These are phyloP conservation scores for Apamea epomidion DNA, from an alignment of 2,888 invertebrate species.

Conservation along the genomic window DNA sequence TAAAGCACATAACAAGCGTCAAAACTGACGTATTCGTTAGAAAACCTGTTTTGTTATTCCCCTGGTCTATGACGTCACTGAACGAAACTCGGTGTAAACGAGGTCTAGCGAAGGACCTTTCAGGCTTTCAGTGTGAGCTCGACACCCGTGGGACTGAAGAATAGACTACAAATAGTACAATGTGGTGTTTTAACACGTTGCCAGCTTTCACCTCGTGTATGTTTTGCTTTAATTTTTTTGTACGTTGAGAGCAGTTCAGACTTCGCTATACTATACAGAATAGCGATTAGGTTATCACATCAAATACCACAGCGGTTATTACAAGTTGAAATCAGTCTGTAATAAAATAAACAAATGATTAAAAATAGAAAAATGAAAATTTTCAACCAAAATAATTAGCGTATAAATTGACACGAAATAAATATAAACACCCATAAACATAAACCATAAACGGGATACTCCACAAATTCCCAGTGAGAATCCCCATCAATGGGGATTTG, in stretches of 20 bases:
- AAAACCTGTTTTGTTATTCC: constrained; percentile 47
- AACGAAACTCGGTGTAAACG: constrained; percentile 48
- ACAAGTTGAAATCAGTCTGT: too few relatives aligned
- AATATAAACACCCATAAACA: too few relatives aligned
- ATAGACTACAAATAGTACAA: constrained; percentile 53
- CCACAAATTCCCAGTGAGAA: too few relatives aligned
- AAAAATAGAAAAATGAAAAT: too few relatives aligned
- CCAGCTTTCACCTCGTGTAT: constrained; percentile 6
- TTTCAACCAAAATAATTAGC: too few relatives aligned
- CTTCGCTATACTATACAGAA: neutral
- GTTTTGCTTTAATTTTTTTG: constrained; percentile 11
- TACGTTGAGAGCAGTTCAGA: neutral
- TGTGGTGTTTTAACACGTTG: constrained; percentile 43
- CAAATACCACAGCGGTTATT: too few relatives aligned
- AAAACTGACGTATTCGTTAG: constrained; percentile 43
- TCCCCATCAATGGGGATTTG: too few relatives aligned
- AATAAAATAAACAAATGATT: too few relatives aligned
- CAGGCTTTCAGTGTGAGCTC: constrained; percentile 38
- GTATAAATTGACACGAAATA: too few relatives aligned
- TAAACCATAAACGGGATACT: too few relatives aligned
- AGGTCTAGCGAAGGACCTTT: constrained; percentile 55
- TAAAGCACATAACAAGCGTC: constrained; percentile 5
- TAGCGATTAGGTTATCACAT: too few relatives aligned
- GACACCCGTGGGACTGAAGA: constrained; percentile 38
- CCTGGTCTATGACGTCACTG: constrained; percentile 38